Conservation (phyloP, 1,140 invertebrate species). For the Philotrypesis tridentata region DNA sequence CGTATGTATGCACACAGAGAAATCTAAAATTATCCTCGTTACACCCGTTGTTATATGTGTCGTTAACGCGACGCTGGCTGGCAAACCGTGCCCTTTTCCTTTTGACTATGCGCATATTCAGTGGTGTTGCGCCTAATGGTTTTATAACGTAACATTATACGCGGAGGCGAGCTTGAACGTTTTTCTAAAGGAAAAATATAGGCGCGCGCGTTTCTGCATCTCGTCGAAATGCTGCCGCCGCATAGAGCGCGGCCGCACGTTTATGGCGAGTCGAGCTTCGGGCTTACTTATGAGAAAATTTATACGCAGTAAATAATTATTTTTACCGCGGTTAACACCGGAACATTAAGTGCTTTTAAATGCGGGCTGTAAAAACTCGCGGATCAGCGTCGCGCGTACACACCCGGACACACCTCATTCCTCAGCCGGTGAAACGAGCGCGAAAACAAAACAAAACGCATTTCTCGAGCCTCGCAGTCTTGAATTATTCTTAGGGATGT, state of each 20-base stretch:
- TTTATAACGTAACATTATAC: background rate
- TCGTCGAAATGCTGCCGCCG: background rate
- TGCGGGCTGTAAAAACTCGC: constrained; percentile 13
- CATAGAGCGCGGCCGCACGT: background rate
- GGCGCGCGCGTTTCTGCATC: too few species aligned
- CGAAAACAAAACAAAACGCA: background rate
- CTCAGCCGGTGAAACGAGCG: background rate
- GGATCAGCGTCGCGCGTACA: background rate
- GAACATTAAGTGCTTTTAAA: constrained; percentile 31
- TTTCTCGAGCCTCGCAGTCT: background rate
- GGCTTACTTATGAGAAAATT: constrained; percentile 26
- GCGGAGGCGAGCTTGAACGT: background rate
- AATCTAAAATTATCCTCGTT: background rate
- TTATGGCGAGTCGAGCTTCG: background rate
- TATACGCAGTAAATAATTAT: constrained; percentile 36
- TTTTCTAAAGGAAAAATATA: background rate
- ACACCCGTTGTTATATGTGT: background rate
- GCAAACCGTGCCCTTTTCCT: background rate
- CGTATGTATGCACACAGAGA: too few species aligned
- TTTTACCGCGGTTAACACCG: background rate
- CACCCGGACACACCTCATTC: background rate
- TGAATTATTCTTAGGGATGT: background rate
- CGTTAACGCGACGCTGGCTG: background rate
- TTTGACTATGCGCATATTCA: background rate
- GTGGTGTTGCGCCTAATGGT: background rate